Percentiles rank a stretch among this genome's conserved stretches.
Conservation (phyloP, 2,113 vertebrate genomes). For the Tachuris rubrigastra region DNA sequence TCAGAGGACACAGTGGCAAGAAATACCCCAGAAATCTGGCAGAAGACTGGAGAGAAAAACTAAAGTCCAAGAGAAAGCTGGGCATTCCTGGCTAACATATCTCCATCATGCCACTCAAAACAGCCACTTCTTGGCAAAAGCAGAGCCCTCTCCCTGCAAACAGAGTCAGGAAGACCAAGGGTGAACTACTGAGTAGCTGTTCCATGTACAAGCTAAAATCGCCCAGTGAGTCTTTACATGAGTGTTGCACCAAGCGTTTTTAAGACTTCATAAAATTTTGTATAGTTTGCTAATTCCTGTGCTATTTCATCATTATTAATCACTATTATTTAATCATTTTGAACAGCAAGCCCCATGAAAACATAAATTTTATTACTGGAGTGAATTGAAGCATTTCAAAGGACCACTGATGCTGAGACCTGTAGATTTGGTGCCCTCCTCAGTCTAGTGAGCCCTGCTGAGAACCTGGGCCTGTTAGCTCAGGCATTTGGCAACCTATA, state of each 20-base stretch:
- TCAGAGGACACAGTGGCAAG: background rate
- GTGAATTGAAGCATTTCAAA: background rate
- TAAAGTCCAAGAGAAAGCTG: background rate
- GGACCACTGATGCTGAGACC: background rate
- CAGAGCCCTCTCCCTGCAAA: background rate
- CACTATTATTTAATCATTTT: background rate
- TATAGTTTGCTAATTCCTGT: background rate
- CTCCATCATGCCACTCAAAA: background rate
- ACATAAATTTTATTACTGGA: background rate
- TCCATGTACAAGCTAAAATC: background rate
- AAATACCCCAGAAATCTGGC: background rate
- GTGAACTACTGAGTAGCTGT: background rate
- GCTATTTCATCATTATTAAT: background rate
- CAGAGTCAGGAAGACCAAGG: background rate
- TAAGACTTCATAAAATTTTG: background rate
- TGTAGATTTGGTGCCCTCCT: background rate
- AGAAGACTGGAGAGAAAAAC: background rate
- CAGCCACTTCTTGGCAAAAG: background rate
- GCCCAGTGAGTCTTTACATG: rapidly evolving
- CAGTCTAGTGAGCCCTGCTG: background rate
- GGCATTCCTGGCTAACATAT: background rate
- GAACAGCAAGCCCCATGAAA: background rate
- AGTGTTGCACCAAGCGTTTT: background rate
- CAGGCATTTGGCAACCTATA: background rate
- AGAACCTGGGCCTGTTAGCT: background rate